A percentile compares a stretch with the other conserved stretches of the same genome.
phyloP scores from a whole-genome alignment of 2,113 vertebrate genomes.

The Clinocottus analis region DNA sequence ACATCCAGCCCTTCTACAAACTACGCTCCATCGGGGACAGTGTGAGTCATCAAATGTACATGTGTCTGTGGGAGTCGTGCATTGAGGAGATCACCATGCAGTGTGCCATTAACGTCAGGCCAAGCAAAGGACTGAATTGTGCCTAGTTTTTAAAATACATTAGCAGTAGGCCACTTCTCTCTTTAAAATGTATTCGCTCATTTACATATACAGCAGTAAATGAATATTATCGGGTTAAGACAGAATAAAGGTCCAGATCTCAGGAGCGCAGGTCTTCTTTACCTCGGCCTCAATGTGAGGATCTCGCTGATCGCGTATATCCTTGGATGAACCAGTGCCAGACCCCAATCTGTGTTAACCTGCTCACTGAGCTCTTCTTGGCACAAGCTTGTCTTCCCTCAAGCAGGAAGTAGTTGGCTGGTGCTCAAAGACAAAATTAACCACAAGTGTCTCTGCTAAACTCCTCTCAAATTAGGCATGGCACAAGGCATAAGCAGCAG shows the following conservation, averaged over 20 bases:
- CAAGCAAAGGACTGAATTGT: constrained; percentile 6
- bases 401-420: constrained; percentile 29
- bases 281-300: not conserved
- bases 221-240: not conserved
- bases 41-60: constrained; percentile 83
- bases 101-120: not conserved
- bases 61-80: not conserved
- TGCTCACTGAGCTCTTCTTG: constrained; percentile 58
- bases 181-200: not conserved
- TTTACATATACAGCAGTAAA: not conserved
- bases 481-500: constrained; percentile 36
- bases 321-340: constrained; percentile 14
- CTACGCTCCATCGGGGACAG: constrained; percentile 97
- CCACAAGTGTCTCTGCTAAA: constrained; percentile 27
- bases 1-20: constrained; percentile 99
- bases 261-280: not conserved
- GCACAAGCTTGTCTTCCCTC: constrained; percentile 24
- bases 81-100: not conserved
- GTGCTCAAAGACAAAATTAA: constrained; percentile 54
- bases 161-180: not conserved
- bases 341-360: constrained; percentile 30
- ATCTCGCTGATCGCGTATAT: constrained; percentile 5
- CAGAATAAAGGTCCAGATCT: not conserved
- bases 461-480: constrained; percentile 35
- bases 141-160: not conserved